Conservation (phyloP, 2,888 invertebrate species). For the Xylota segnis region DNA sequence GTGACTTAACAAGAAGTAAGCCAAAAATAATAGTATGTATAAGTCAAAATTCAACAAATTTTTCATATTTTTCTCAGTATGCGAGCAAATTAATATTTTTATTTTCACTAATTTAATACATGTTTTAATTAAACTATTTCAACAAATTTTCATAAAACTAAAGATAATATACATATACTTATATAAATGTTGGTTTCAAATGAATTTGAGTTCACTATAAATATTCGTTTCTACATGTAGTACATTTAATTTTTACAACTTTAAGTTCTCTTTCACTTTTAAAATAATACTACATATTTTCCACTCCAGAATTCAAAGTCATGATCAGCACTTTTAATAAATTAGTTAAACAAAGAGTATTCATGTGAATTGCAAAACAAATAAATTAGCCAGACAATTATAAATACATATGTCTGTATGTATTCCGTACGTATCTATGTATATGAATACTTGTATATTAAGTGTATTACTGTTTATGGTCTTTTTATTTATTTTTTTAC, state of each 20-base stretch:
- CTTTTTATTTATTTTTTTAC: not conserved
- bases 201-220: constrained; percentile 29
- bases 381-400: not conserved
- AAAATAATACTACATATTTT: constrained; percentile 7
- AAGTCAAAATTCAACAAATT: not conserved
- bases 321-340: not conserved
- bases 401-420: not conserved
- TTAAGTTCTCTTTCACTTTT: not conserved
- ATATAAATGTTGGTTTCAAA: constrained; percentile 4
- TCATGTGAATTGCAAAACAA: not conserved
- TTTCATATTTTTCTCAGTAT: not conserved
- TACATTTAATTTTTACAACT: constrained; percentile 19
- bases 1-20: too few relatives aligned
- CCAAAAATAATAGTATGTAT: too few relatives aligned
- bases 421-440: not conserved
- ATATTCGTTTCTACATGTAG: constrained; percentile 9
- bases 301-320: not conserved
- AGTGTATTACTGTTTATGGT: not conserved
- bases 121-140: constrained; percentile 24
- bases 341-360: not conserved
- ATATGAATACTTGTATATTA: not conserved
- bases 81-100: constrained; percentile 37
- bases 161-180: constrained; percentile 24
- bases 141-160: constrained; percentile 46
- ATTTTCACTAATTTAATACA: constrained; percentile 33